Percentiles rank a stretch among this genome's conserved stretches.
Evolutionary conservation across 2,888 invertebrate species (phyloP).

Genomic region (Drosophila borborema): DNA sequence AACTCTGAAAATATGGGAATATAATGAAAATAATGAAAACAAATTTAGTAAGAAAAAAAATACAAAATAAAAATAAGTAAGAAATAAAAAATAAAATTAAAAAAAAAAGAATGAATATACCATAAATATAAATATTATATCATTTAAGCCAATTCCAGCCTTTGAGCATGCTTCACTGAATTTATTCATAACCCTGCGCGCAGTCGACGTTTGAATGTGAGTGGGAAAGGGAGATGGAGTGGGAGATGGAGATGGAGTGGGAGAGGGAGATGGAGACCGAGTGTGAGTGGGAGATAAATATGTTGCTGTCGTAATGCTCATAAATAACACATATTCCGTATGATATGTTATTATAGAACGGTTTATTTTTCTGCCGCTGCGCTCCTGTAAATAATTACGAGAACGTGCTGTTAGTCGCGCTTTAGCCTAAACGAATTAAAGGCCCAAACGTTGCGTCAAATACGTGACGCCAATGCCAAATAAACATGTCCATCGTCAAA

Average conservation of each 20-base stretch:
- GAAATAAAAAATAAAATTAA: not conserved
- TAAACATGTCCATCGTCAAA: constrained; percentile 33
- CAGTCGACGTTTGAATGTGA: constrained; percentile 43
- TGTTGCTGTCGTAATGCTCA: constrained; percentile 62
- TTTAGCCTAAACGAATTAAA: constrained; percentile 76
- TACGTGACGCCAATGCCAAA: constrained; percentile 76
- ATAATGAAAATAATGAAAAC: too few relatives aligned
- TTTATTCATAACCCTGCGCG: constrained; percentile 64
- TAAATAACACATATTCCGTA: constrained; percentile 68
- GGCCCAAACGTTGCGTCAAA: constrained; percentile 80
- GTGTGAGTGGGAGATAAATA: constrained; percentile 62
- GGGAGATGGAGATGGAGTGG: not conserved
- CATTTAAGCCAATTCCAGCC: constrained; percentile 8
- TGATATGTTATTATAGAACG: constrained; percentile 68
- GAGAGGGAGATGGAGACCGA: constrained; percentile 20
- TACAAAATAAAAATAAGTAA: too few relatives aligned
- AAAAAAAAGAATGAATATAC: not conserved
- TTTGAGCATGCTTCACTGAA: constrained; percentile 28
- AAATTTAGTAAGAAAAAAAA: too few relatives aligned
- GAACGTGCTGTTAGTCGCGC: constrained; percentile 62
- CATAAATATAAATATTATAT: constrained; percentile 23
- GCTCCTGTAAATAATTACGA: constrained; percentile 78
- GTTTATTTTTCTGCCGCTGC: constrained; percentile 52
- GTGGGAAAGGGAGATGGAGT: constrained; percentile 1
- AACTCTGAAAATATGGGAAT: too few relatives aligned